Evolutionary conservation across 1,140 invertebrate species (phyloP).

Genomic region (Brachionus rotundiformis): DNA sequence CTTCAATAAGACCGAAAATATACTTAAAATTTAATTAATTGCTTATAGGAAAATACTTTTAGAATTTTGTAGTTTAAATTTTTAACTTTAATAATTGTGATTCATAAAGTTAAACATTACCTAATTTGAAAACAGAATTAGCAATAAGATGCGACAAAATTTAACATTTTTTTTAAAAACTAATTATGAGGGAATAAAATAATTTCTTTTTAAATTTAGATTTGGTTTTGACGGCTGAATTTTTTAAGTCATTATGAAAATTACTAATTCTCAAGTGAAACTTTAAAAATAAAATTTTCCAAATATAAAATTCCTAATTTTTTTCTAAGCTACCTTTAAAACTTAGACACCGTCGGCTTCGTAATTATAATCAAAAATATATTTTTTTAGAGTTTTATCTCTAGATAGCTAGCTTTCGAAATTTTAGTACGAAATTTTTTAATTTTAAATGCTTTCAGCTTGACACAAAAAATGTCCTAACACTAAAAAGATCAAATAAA

Average conservation of each 20-base stretch:
- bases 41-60: too few relatives aligned
- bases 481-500: neutral
- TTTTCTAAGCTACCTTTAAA: neutral
- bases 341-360: neutral
- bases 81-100: neutral
- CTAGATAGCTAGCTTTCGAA: too few relatives aligned
- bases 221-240: neutral
- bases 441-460: neutral
- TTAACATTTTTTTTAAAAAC: neutral
- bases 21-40: too few relatives aligned
- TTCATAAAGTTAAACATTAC: neutral
- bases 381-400: neutral
- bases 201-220: neutral
- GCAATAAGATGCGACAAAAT: neutral
- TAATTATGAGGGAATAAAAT: neutral
- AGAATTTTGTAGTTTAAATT: neutral
- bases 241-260: neutral
- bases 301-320: too few relatives aligned
- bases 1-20: neutral
- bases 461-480: neutral
- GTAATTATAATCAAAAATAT: neutral
- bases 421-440: too few relatives aligned
- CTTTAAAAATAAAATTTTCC: neutral
- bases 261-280: neutral
- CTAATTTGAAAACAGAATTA: neutral